Base-by-base conservation (phyloP, 2,888 invertebrate genomes). In the Eupsilia transversa region DNA sequence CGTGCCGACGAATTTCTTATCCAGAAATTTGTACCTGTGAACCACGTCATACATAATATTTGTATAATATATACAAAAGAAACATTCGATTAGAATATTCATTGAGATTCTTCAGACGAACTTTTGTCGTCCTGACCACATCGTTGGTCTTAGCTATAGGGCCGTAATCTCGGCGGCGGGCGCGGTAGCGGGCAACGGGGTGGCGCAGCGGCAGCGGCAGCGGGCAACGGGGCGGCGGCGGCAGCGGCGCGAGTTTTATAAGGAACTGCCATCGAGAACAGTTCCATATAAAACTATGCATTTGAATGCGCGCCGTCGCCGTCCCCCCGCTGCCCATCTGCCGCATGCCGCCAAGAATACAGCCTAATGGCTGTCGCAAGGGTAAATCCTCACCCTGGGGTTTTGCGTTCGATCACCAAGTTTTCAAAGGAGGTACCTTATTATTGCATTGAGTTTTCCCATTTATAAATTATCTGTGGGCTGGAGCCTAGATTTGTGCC, bases 11-110 rank as follows among this genome's bases (percentile, higher is more conserved):
- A 97, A 97, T 80, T 96, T 97, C 74, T 94, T 95, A 92, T 98
- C 98, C 80, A 98, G 92, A 97, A 97, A 98, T 94, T 97, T 97
- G 93, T 98, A 98, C 98, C 98, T 98, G 89, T 69, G 92, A 63
- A 56, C n/a, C n/a, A n/a, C n/a, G n/a, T n/a, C n/a, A n/a, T n/a
- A 72, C 38, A 41, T 43, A 12, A 23, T 49, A 49, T 23, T 23
- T 49, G 49, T 41, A 20, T 27, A 27, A 6, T 6, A 35, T 35
- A 35, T 7, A 6, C 20, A 27, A 41, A 41, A 27, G 2, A 41
- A 17, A 27, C 5, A 61, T 27, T 61, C 6, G 5, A 35, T 60
- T 14, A 4, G 35, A 35, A 35, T 1, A 12, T 43, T 20, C 5
- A 12, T 12, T 12, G 52, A 52, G 52, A 17, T 30, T 30, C 7